Base-by-base conservation (phyloP, 2,113 vertebrate species). In the Antigone vipio region DNA sequence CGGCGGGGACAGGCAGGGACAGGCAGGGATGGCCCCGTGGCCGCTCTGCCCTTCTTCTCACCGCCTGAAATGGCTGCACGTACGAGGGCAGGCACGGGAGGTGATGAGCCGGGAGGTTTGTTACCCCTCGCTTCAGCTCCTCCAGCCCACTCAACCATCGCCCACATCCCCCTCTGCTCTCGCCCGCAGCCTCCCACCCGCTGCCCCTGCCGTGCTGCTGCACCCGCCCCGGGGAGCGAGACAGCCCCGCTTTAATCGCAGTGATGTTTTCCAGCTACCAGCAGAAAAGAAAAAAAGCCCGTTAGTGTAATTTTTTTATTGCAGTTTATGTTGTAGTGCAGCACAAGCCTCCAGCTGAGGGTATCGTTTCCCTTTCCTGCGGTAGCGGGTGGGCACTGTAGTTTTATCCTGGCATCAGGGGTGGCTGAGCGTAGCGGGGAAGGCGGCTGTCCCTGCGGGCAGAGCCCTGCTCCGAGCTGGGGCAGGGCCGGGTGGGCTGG, bases 281-380 rank as follows among this genome's bases (percentile, higher is more conserved):
- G 42, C 45, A 7, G 32, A 52, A 18, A 35, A 24, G 9, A 27
- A 5, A 11, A 7, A 0, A 3, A 0, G 2, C 42, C 53, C 2
- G 23, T 26, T 34, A 3, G 38, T 7, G 52, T 12, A 3, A 2
- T 3, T 40, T 21, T 21, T 58, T 17, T 15, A 17, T 18, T 18
- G 85, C 78, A 5, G 56, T 59, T 80, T 29, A 4, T n/a, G 12
- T 1, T 2, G 50, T 6, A 26, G 71, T 12, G 52, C 75, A 44
- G 64, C 66, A 6, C 26, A 2, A 40, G 63, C 58, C 27, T 29
- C 44, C 12, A 29, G 49, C 56, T 9, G 47, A 29, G n/a, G 27
- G 34, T 16, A 8, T 11, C 2, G 0, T 23, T 34, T 60, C 72
- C 60, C 67, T 72, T 64, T n/a, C 68, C 74, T 2, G 58, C 7